Conservation (phyloP, 2,113 vertebrate species). For the human region DNA sequence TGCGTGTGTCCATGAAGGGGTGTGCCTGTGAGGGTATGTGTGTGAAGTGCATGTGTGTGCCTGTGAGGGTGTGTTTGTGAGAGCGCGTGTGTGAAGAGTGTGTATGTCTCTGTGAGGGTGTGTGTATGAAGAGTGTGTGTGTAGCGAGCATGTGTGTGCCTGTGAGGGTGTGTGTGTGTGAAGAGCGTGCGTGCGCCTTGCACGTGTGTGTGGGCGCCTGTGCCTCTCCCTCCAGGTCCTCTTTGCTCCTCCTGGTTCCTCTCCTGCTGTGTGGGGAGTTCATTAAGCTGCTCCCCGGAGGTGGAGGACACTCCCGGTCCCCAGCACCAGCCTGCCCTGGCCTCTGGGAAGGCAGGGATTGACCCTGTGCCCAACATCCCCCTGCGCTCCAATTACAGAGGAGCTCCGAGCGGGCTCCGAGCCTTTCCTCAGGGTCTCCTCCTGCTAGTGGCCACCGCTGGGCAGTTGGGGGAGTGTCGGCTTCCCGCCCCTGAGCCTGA, state of each 20-base stretch:
- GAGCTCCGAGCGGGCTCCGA: rapidly evolving
- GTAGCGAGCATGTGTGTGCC: too few species aligned
- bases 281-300: not conserved
- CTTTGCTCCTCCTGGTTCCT: not conserved
- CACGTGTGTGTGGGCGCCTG: not conserved
- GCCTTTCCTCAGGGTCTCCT: not conserved
- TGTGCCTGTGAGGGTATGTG: too few species aligned
- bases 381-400: not conserved
- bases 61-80: too few species aligned
- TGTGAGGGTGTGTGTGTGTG: too few species aligned
- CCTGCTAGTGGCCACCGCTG: not conserved
- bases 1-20: too few species aligned
- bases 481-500: not conserved
- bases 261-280: not conserved
- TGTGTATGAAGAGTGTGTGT: too few species aligned
- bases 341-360: not conserved
- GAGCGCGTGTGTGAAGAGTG: too few species aligned
- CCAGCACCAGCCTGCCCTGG: rapidly evolving
- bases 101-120: too few species aligned
- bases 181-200: not conserved
- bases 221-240: not conserved
- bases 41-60: too few species aligned
- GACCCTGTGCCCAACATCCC: not conserved
- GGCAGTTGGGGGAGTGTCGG: not conserved
- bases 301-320: not conserved